Conservation (phyloP, 2,797 vertebrate genomes). For the Argya squamiceps region DNA sequence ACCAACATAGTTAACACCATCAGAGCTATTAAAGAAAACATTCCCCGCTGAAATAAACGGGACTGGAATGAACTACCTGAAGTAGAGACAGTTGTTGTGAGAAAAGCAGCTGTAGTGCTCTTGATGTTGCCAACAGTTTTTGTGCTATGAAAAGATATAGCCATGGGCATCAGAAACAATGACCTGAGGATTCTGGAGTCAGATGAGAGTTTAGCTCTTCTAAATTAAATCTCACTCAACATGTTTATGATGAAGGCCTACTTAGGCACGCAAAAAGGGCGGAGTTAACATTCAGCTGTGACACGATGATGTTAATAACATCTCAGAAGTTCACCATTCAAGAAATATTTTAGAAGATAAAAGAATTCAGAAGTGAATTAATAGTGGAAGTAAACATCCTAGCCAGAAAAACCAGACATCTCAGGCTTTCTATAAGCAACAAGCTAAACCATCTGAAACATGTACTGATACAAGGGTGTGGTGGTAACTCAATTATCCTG, state of each 20-base stretch:
- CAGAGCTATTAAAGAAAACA: background rate
- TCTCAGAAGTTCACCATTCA: background rate
- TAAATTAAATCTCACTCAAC: background rate
- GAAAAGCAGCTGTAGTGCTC: background rate
- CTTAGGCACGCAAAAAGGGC: background rate
- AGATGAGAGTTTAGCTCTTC: background rate
- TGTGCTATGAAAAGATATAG: background rate
- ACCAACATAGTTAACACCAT: background rate
- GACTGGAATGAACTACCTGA: background rate
- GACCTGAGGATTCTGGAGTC: background rate
- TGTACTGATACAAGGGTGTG: background rate
- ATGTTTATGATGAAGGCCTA: background rate
- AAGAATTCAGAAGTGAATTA: background rate
- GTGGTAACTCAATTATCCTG: background rate
- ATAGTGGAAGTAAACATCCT: background rate
- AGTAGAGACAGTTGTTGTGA: background rate
- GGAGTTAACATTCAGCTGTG: background rate
- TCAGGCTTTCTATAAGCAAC: background rate
- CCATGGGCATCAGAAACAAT: background rate
- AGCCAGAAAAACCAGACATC: background rate
- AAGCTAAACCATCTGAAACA: background rate
- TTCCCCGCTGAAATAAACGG: background rate
- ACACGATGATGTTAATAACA: background rate
- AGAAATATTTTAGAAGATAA: background rate
- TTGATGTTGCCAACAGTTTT: background rate